These are phyloP conservation scores for Sinocyclocheilus anshuiensis DNA, from an alignment of 2,113 vertebrate species.

Conservation along the genomic window DNA sequence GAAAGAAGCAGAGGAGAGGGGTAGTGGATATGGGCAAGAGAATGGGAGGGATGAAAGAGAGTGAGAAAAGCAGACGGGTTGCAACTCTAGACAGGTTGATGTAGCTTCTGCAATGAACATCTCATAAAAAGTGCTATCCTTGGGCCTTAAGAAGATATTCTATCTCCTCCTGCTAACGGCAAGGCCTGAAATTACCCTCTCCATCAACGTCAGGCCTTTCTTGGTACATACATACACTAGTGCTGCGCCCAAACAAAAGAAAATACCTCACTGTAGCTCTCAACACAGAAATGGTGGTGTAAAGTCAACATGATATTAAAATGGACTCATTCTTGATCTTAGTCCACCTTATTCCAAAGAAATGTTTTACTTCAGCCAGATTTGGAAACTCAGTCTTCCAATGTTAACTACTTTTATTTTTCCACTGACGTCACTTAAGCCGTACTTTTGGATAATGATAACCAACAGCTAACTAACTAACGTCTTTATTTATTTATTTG, in stretches of 20 bases:
- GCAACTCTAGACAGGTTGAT: constrained; percentile 78
- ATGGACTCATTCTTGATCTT: background rate
- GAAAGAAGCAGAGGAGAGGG: constrained; percentile 49
- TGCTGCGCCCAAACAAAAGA: constrained; percentile 63
- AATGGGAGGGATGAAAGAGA: constrained; percentile 52
- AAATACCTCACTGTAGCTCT: constrained; percentile 50
- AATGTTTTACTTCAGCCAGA: background rate
- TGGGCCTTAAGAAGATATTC: constrained; percentile 79
- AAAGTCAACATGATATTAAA: background rate
- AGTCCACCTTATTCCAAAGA: background rate
- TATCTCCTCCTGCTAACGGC: constrained; percentile 75
- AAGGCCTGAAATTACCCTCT: constrained; percentile 78
- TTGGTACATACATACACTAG: constrained; percentile 69
- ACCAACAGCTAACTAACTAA: background rate
- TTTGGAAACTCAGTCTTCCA: background rate
- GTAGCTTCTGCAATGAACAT: constrained; percentile 79
- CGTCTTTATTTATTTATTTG: no score
- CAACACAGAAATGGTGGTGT: background rate
- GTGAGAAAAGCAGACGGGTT: constrained; percentile 62
- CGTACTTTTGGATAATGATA: background rate
- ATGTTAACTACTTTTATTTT: background rate
- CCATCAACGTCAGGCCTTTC: constrained; percentile 76
- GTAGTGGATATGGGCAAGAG: constrained; percentile 56
- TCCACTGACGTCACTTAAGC: background rate
- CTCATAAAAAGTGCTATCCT: constrained; percentile 81